Conservation (phyloP, 2,797 vertebrate species). For the Glyptemys insculpta region DNA sequence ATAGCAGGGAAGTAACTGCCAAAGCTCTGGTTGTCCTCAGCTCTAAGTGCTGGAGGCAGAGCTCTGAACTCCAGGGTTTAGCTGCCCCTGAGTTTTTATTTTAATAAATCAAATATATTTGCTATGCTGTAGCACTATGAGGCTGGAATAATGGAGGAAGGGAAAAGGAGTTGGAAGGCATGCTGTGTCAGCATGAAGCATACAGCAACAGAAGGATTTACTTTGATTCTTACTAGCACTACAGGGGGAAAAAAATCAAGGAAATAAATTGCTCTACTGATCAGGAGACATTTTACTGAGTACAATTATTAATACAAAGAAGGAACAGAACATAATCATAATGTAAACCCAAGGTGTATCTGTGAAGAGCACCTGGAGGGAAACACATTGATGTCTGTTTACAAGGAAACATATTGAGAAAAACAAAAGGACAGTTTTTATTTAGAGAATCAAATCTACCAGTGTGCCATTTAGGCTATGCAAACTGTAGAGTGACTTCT, state of each 20-base stretch:
- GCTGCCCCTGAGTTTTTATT: background rate
- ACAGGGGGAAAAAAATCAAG: background rate
- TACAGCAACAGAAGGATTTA: background rate
- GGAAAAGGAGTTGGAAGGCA: fast-evolving
- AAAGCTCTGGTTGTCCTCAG: fast-evolving
- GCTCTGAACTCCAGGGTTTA: background rate
- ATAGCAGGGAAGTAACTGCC: background rate
- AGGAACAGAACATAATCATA: constrained; percentile 35
- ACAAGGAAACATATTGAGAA: background rate
- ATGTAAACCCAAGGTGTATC: background rate
- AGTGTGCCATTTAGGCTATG: background rate
- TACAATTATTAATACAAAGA: constrained; percentile 42
- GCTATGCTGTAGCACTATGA: background rate
- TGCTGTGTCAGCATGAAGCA: background rate
- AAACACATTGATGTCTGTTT: constrained; percentile 22
- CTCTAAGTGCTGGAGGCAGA: background rate
- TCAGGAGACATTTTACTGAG: background rate
- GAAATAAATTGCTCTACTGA: background rate
- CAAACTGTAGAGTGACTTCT: background rate
- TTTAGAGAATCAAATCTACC: constrained; percentile 9
- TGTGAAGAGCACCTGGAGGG: constrained; percentile 4
- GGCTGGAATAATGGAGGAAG: fast-evolving
- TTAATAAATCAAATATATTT: background rate
- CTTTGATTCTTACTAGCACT: background rate
- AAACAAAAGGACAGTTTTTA: constrained; percentile 26